Evolutionary conservation across 2,113 vertebrate genomes (phyloP).

Genomic region (Eudyptes chrysolophus): DNA sequence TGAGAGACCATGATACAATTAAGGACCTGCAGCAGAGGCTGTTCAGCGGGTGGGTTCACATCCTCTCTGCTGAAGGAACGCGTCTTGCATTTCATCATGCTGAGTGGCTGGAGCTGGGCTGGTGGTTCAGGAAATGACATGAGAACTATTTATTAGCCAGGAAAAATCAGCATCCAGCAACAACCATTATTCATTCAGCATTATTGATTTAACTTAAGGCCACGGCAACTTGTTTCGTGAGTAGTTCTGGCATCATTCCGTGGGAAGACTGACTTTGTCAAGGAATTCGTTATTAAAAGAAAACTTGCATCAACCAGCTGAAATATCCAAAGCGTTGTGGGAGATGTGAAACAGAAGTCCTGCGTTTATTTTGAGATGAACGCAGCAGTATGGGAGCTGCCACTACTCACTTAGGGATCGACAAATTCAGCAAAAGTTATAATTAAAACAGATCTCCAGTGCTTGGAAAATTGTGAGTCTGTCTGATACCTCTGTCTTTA

Average conservation of each 20-base stretch:
- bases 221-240: background rate
- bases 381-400: background rate
- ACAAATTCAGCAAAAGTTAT: too few species aligned
- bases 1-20: background rate
- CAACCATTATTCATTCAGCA: background rate
- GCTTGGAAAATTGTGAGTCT: background rate
- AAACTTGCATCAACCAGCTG: background rate
- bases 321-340: background rate
- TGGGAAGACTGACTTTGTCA: background rate
- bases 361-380: background rate
- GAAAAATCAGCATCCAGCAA: background rate
- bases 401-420: background rate
- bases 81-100: background rate
- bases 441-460: rapidly evolving
- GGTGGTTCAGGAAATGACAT: background rate
- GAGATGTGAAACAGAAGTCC: background rate
- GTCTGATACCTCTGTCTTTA: background rate
- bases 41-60: background rate
- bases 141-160: constrained; percentile 6
- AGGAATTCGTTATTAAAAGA: background rate
- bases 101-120: background rate
- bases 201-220: background rate
- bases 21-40: background rate
- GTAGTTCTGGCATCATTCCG: background rate
- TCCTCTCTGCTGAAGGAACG: background rate